These are phyloP conservation scores for Chaetorhynchus papuensis DNA, from an alignment of 2,113 vertebrate species.

Conservation along the genomic window DNA sequence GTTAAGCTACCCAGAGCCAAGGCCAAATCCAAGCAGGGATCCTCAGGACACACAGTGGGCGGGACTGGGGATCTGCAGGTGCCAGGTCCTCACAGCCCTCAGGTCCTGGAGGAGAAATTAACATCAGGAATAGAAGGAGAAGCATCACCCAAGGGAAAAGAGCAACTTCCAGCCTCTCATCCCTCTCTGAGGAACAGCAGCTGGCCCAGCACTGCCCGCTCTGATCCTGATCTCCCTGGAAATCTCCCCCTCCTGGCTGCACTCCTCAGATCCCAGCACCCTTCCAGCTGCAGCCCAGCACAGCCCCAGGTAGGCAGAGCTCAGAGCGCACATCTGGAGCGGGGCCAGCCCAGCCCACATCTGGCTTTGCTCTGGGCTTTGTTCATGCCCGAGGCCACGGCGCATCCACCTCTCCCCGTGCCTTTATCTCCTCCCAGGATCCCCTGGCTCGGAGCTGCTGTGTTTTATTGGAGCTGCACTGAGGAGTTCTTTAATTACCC, in stretches of 20 bases:
- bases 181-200: background rate
- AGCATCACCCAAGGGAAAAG: background rate
- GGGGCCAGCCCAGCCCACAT: background rate
- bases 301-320: background rate
- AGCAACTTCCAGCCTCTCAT: background rate
- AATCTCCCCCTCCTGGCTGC: background rate
- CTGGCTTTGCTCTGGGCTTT: conserved; percentile 11
- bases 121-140: background rate
- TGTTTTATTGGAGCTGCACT: background rate
- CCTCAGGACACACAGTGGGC: background rate
- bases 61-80: background rate
- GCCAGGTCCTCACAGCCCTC: background rate
- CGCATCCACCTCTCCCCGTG: background rate
- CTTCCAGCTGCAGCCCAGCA: background rate
- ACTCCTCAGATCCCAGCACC: accelerated
- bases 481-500: background rate
- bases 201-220: background rate
- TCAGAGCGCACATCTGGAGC: background rate
- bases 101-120: background rate
- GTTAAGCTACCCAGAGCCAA: background rate
- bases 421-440: background rate
- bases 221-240: accelerated
- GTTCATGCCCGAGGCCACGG: background rate
- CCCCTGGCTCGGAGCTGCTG: background rate
- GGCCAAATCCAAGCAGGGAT: too few species aligned